phyloP scores from a whole-genome alignment of 2,113 vertebrate species.

The Macrotis lagotis region DNA sequence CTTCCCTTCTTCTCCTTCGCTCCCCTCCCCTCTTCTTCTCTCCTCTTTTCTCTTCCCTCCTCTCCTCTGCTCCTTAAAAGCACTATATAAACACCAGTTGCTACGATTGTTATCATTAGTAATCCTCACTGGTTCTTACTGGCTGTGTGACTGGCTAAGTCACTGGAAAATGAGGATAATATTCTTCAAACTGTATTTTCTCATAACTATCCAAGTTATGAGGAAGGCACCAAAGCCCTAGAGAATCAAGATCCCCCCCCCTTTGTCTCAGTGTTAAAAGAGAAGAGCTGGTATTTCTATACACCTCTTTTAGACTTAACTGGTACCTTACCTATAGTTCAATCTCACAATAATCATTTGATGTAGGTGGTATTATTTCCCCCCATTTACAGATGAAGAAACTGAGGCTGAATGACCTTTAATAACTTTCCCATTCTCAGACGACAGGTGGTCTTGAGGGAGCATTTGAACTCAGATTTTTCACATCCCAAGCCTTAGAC shows the following conservation, averaged over 20 bases:
- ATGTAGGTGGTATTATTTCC: neutral
- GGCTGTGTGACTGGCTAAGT: neutral
- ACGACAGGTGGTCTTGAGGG: neutral
- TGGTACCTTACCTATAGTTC: neutral
- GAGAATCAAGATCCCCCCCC: neutral
- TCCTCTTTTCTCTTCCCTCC: neutral
- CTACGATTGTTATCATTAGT: neutral
- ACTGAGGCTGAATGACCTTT: neutral
- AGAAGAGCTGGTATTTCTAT: neutral
- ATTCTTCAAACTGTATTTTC: neutral
- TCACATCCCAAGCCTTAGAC: neutral
- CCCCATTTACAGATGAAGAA: neutral
- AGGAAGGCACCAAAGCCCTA: neutral
- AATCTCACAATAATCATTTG: neutral
- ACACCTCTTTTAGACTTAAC: neutral
- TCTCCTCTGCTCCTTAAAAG: neutral
- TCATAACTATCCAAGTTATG: neutral
- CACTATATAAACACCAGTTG: neutral
- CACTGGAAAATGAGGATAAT: neutral
- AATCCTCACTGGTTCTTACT: neutral
- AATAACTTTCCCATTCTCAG: neutral
- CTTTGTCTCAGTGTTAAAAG: neutral
- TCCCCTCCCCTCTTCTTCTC: too few species aligned
- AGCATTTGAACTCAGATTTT: neutral
- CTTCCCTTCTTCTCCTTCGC: neutral